Conservation (phyloP, 1,140 invertebrate genomes). For the Adoxophyes honmai region DNA sequence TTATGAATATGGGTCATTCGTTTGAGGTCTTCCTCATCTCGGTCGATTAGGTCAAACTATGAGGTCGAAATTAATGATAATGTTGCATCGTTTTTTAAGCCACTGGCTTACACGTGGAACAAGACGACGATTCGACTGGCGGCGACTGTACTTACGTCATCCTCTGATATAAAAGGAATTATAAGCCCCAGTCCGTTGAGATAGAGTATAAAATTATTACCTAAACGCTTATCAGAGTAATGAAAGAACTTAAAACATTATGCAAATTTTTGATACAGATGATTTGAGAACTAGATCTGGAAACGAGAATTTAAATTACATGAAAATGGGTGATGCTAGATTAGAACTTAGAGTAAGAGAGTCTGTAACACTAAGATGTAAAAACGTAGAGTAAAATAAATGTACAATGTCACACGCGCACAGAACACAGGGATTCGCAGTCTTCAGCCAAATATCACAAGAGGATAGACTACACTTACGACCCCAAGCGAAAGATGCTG, state of each 20-base stretch:
- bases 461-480: conserved; percentile 44
- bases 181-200: too few species aligned
- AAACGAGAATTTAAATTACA: conserved; percentile 33
- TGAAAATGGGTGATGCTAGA: conserved; percentile 24
- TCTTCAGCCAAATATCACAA: conserved; percentile 67
- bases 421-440: conserved; percentile 61
- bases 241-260: conserved; percentile 27
- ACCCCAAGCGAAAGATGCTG: conserved; percentile 35
- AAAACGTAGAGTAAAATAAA: conserved; percentile 48
- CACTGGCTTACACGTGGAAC: background rate
- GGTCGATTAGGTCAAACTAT: background rate
- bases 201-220: too few species aligned
- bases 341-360: conserved; percentile 15
- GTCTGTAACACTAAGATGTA: conserved; percentile 20
- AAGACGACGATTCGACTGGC: too few species aligned
- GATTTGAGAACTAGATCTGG: conserved; percentile 4
- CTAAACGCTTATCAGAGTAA: background rate
- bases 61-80: background rate
- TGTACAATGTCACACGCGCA: conserved; percentile 54
- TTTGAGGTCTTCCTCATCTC: background rate
- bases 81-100: background rate
- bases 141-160: too few species aligned
- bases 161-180: too few species aligned
- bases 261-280: conserved; percentile 16
- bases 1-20: conserved; percentile 1